Evolutionary conservation across 2,888 invertebrate genomes (phyloP).

Genomic region (Scelioninae gen. 1): DNA sequence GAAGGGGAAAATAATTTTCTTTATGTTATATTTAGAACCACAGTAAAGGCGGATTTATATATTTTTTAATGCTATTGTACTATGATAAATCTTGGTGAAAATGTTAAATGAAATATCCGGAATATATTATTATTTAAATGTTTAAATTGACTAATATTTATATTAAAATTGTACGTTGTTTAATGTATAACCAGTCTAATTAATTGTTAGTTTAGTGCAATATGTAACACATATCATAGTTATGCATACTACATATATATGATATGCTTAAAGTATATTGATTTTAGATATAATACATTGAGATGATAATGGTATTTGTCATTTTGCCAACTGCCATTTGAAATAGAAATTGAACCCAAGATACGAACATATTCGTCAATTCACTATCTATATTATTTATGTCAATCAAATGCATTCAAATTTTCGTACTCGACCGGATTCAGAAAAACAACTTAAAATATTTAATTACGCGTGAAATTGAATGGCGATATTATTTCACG

Average conservation of each 20-base stretch:
- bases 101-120: no score
- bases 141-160: no score
- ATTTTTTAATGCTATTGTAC: no score
- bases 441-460: not conserved
- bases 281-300: slow-evolving; percentile 3
- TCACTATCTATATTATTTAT: not conserved
- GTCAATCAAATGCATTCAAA: not conserved
- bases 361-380: not conserved
- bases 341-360: not conserved
- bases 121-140: no score
- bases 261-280: slow-evolving; percentile 16
- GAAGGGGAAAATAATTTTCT: no score
- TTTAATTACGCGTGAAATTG: not conserved
- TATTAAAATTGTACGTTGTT: not conserved
- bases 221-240: slow-evolving; percentile 14
- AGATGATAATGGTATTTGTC: slow-evolving; percentile 1
- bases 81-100: no score
- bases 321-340: not conserved
- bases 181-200: not conserved
- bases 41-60: no score
- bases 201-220: not conserved
- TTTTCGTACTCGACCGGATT: not conserved
- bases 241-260: slow-evolving; percentile 8
- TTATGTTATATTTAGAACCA: no score
- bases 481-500: not conserved